Base-by-base conservation (phyloP, 2,888 invertebrate species). In the Darwinula stevensoni region DNA sequence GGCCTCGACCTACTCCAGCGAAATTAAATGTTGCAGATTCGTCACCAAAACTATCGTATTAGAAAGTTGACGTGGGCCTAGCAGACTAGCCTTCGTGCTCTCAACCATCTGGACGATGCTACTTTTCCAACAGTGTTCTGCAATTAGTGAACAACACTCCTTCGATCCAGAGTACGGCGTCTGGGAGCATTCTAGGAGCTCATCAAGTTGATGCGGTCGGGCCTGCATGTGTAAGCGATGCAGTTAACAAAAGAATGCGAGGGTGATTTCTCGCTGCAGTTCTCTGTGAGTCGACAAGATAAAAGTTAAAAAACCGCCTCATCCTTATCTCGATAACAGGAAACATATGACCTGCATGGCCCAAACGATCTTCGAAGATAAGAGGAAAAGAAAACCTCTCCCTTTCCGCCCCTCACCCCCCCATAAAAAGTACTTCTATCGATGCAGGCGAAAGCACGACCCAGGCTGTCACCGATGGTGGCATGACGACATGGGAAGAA, bases 71-170 rank as follows among this genome's bases (percentile, higher is more conserved):
- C n/a, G n/a, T n/a, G n/a, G n/a, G n/a, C n/a, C n/a, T 35, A 35
- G 5, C 38, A 39, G 13, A 52, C 57, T 2, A 57, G 58, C 12
- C 42, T 54, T 15, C 57, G 57, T 47, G 58, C 57, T 2, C 46
- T 58, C 15, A 46, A 47, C 32, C 58, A 58, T 42, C 42, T 58
- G 18, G 58, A 58, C 18, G 58, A 58, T 39, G 58, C 1, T 58
- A 58, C 39, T 58, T 57, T 41, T 57, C 58, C 56, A 58, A 57
- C 41, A 51, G 54, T 29, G 55, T 57, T n/a, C 37, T 58, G 16
- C 56, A 54, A 54, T 63, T 62, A 41, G 48, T 63, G 49, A 58
- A 57, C 38, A 62, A 62, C 42, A 57, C 58, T 13, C 55, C 56
- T 2, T 48, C 50, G 6, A 44, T 63, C 34, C n/a, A n/a, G 56